These are phyloP conservation scores for Apodemia mormo DNA, from an alignment of 2,888 invertebrate genomes.

Conservation along the genomic window DNA sequence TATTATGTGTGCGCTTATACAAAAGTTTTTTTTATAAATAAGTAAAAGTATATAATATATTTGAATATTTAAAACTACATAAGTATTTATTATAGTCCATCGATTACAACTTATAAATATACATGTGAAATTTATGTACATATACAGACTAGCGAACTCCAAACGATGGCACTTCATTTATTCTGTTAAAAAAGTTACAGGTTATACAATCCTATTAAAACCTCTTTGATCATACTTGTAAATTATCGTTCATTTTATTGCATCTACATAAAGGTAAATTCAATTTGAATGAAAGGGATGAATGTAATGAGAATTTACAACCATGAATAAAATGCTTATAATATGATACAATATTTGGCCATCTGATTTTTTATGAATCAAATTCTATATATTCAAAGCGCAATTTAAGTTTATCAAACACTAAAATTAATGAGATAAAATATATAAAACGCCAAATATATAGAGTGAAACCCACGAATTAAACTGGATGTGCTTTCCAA, in stretches of 20 bases:
- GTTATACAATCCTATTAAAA: slow-evolving; percentile 17
- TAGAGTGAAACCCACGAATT: no score
- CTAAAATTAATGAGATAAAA: no score
- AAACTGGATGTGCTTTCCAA: no score
- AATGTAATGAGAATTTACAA: background rate
- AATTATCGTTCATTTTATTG: background rate
- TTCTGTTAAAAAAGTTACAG: background rate
- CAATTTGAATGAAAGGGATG: background rate
- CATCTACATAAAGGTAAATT: background rate
- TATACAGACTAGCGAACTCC: slow-evolving; percentile 25
- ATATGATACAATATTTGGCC: slow-evolving; percentile 3
- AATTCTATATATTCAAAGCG: background rate
- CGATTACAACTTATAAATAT: slow-evolving; percentile 14
- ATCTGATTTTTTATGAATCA: slow-evolving; percentile 2
- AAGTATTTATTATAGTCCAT: slow-evolving; percentile 18
- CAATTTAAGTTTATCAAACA: background rate
- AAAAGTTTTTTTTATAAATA: slow-evolving; percentile 4
- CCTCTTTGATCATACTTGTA: background rate
- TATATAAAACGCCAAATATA: no score
- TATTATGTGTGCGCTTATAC: background rate
- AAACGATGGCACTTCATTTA: slow-evolving; percentile 3
- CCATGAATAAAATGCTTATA: background rate
- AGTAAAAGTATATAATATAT: slow-evolving; percentile 8
- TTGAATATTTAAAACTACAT: background rate
- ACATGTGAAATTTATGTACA: slow-evolving; percentile 19